These are phyloP conservation scores for Anguilla marmorata DNA, from an alignment of 2,797 vertebrate genomes.

Conservation along the genomic window DNA sequence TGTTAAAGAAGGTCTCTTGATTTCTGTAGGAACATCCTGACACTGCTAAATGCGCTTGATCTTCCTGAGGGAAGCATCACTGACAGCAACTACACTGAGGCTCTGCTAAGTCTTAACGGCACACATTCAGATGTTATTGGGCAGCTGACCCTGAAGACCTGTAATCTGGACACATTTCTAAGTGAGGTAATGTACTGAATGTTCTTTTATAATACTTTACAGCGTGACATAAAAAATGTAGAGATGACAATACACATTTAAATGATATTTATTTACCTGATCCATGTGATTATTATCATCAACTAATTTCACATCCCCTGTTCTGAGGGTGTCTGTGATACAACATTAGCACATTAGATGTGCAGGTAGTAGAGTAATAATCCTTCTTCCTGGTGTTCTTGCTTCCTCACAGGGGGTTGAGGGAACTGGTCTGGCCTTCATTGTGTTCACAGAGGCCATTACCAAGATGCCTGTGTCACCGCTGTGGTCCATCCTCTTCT, in stretches of 20 bases:
- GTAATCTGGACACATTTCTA: slow-evolving; percentile 67
- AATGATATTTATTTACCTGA: not conserved
- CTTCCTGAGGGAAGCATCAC: slow-evolving; percentile 69
- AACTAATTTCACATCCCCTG: not conserved
- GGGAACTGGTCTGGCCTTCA: slow-evolving; percentile 79
- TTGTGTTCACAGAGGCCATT: slow-evolving; percentile 81
- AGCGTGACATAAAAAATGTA: not conserved
- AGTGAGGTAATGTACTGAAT: slow-evolving; percentile 65
- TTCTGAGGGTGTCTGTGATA: not conserved
- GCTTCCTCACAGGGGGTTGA: slow-evolving; percentile 68
- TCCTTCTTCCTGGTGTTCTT: not conserved
- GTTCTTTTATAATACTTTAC: not conserved
- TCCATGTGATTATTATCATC: not conserved
- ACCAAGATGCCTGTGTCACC: slow-evolving; percentile 78
- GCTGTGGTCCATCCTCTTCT: slow-evolving; percentile 79
- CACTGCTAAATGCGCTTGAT: slow-evolving; percentile 72
- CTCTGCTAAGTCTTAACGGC: slow-evolving; percentile 49
- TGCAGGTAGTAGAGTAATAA: not conserved
- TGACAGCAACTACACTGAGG: slow-evolving; percentile 63
- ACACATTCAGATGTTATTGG: slow-evolving; percentile 40
- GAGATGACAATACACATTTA: not conserved
- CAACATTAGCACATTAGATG: not conserved
- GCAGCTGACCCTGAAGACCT: slow-evolving; percentile 65
- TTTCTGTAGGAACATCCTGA: slow-evolving; percentile 72
- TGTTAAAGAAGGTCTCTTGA: not conserved